A percentile compares a stretch with the other conserved stretches of the same genome.
Evolutionary conservation across 2,113 vertebrate genomes (phyloP).

Genomic region (Deroptyus accipitrinus): DNA sequence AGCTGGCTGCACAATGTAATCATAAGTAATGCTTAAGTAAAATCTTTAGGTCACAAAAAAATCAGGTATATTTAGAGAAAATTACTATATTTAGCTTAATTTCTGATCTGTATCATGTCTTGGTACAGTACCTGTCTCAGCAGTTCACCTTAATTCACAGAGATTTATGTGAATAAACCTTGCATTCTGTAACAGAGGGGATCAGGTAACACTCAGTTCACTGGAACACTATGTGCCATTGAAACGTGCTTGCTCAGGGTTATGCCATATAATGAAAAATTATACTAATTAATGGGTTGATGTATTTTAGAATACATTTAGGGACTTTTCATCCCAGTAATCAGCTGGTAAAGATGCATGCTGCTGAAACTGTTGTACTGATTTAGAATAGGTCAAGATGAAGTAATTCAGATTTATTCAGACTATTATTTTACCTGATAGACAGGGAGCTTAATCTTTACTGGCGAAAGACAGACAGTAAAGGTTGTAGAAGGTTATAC

Average conservation of each 20-base stretch:
- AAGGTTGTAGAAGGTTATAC: constrained; percentile 73
- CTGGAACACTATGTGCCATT: background rate
- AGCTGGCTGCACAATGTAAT: background rate
- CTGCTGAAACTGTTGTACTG: background rate
- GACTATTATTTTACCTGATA: constrained; percentile 67
- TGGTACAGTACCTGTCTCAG: background rate
- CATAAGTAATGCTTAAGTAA: background rate
- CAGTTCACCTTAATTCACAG: background rate
- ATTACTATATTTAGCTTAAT: background rate
- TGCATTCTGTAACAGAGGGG: background rate
- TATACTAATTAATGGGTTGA: background rate
- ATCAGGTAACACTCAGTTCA: background rate
- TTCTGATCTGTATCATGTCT: background rate
- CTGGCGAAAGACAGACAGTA: constrained; percentile 71
- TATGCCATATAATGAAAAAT: background rate
- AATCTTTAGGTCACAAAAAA: background rate
- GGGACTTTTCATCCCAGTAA: background rate
- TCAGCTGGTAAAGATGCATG: background rate
- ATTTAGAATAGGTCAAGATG: constrained; percentile 64
- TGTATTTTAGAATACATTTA: background rate
- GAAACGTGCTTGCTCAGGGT: background rate
- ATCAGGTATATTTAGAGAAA: background rate
- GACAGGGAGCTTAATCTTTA: constrained; percentile 72
- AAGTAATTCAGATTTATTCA: constrained; percentile 56
- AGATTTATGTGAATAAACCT: background rate